Percentiles rank a stretch among this genome's conserved stretches.
Evolutionary conservation across 2,113 vertebrate species (phyloP).

Genomic region (Hemibagrus wyckioides): DNA sequence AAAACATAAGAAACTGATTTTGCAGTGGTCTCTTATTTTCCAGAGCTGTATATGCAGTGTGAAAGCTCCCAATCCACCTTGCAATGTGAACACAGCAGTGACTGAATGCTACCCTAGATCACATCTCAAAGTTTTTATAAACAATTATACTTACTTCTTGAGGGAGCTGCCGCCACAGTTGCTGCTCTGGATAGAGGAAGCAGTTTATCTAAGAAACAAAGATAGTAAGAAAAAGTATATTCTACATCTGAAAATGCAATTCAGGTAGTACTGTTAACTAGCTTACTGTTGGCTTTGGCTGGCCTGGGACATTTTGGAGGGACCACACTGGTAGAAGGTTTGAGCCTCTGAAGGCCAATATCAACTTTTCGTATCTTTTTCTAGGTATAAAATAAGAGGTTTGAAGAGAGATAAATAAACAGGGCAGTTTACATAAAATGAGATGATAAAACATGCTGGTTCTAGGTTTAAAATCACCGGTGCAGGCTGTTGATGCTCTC

Average conservation of each 20-base stretch:
- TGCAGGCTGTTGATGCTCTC: constrained; percentile 65
- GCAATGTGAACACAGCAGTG: no score
- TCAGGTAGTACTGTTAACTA: not conserved
- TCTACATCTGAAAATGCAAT: not conserved
- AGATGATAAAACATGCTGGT: not conserved
- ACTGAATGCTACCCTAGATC: no score
- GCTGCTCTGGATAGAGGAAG: constrained; percentile 60
- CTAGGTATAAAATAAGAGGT: constrained; percentile 47
- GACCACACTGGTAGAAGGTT: constrained; percentile 56
- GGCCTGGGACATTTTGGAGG: constrained; percentile 13
- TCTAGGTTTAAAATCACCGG: constrained; percentile 56
- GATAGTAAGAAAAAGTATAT: not conserved
- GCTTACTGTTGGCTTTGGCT: constrained; percentile 8
- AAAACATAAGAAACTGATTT: no score
- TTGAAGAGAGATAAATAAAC: not conserved
- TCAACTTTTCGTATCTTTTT: constrained; percentile 66
- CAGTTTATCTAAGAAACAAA: constrained; percentile 52
- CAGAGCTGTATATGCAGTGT: no score
- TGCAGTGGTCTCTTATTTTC: no score
- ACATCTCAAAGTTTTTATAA: no score
- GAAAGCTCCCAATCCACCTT: no score
- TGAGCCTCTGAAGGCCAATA: constrained; percentile 43
- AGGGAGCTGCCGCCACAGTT: constrained; percentile 70
- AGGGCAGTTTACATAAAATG: not conserved
- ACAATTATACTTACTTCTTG: constrained; percentile 73